Base-by-base conservation (phyloP, 2,888 invertebrate genomes). In the Drosophila stalkeri region DNA sequence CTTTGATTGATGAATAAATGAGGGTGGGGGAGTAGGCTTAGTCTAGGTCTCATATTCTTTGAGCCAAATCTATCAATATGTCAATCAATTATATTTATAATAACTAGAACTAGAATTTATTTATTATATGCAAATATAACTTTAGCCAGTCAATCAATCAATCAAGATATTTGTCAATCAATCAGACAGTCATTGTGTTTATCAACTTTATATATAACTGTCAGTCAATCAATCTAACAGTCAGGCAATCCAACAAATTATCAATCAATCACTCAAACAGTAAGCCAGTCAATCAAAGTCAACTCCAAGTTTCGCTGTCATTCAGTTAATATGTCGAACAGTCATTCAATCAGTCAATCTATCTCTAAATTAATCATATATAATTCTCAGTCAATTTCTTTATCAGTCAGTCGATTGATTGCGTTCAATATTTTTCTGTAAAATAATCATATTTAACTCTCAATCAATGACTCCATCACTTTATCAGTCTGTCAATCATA, bases 181-280 rank as follows among this genome's bases (percentile, higher is more conserved):
- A 5, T 27, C 27, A 16, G 3, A 0, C 20, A 12, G 2, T 1
- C 2, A 20, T 0, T 12, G 0, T 14, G 1, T 20, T 18, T 12
- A 43, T 20, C 43, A 20, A 27, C 27, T 1, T 44, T 12, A 20
- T 14, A 37, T 14, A 47, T 23, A 4, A 2, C 3, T 27, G 27
- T 9, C 16, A 23, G 16, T 27, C 47, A n/a, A 31, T 31, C n/a
- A 14, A 6, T 16, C 27, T 6, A 9, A 20, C 20, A 14, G 12
- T 46, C 16, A 1, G 11, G 14, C 20, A 14, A 12, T 20, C n/a
- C 7, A n/a, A 0, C 43, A 12, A 16, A 6, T 16, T 12, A 2
- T 20, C 44, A 20, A 1, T 12, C 12, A 35, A 4, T 35, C 3
- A 12, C 1, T 12, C 35, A 35, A 11, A 3, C 43, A 44, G 12